These are phyloP conservation scores for Halictus quadricinctus DNA, from an alignment of 2,888 invertebrate genomes.

Conservation along the genomic window DNA sequence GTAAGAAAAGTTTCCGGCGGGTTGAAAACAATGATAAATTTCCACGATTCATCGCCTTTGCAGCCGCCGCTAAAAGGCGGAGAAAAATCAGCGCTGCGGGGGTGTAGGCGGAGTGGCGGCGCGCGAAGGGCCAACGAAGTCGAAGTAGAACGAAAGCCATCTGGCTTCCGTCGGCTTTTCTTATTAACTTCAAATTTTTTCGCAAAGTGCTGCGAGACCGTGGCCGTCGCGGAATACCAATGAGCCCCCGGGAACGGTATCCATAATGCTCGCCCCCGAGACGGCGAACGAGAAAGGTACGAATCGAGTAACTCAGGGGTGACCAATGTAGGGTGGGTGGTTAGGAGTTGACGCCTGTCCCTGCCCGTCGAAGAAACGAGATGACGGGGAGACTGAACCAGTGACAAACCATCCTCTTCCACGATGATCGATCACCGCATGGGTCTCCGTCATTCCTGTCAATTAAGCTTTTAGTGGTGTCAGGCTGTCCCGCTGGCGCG, in stretches of 20 bases:
- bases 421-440: conserved; percentile 63
- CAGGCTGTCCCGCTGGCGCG: conserved; percentile 27
- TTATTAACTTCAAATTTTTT: conserved; percentile 82
- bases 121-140: conserved; percentile 19
- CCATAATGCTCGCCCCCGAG: conserved; percentile 65
- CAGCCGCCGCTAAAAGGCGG: background rate
- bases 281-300: conserved; percentile 62
- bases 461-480: conserved; percentile 62
- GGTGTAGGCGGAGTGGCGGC: conserved; percentile 14
- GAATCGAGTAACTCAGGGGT: conserved; percentile 57
- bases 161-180: conserved; percentile 79
- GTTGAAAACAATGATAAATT: conserved; percentile 34
- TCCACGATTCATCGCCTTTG: conserved; percentile 14
- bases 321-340: conserved; percentile 53
- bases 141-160: conserved; percentile 76
- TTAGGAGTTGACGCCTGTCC: conserved; percentile 59
- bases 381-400: conserved; percentile 31
- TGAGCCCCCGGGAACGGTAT: conserved; percentile 71
- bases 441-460: conserved; percentile 63
- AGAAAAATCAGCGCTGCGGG: conserved; percentile 36
- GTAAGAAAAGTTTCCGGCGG: background rate
- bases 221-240: conserved; percentile 78
- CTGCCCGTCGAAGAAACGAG: conserved; percentile 34
- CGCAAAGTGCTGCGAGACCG: conserved; percentile 78
- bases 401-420: conserved; percentile 52